A percentile compares a stretch with the other conserved stretches of the same genome.
Evolutionary conservation across 2,797 vertebrate species (phyloP).

Genomic region (Tapirus indicus): DNA sequence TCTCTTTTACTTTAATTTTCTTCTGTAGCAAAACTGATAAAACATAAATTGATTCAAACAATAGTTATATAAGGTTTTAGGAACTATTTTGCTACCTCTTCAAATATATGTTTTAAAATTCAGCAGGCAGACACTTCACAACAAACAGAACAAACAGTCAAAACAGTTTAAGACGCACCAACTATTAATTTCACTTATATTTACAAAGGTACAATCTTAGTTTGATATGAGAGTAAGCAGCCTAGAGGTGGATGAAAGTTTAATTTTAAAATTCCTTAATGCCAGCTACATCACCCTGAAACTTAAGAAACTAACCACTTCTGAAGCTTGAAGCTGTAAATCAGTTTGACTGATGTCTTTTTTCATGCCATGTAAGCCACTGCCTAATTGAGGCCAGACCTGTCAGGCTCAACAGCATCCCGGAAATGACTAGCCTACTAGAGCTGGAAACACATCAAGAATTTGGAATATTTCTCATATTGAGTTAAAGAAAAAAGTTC

Average conservation of each 20-base stretch:
- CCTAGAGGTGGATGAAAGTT: conserved; percentile 48
- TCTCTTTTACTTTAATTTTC: conserved; percentile 60
- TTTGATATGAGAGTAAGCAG: background rate
- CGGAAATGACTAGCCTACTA: conserved; percentile 77
- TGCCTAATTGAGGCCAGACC: conserved; percentile 80
- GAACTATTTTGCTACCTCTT: conserved; percentile 39
- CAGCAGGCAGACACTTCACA: conserved; percentile 54
- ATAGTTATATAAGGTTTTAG: conserved; percentile 48
- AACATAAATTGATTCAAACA: conserved; percentile 52
- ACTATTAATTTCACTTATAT: conserved; percentile 62
- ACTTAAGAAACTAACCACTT: conserved; percentile 76
- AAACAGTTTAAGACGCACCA: conserved; percentile 60
- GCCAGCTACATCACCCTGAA: conserved; percentile 64
- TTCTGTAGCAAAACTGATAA: conserved; percentile 49
- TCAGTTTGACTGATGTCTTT: conserved; percentile 74
- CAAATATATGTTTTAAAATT: conserved; percentile 65
- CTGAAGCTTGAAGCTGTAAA: conserved; percentile 60
- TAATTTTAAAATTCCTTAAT: conserved; percentile 74
- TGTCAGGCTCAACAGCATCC: conserved; percentile 80
- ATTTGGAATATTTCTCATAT: conserved; percentile 81
- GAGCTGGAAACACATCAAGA: conserved; percentile 81
- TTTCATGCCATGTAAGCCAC: conserved; percentile 61
- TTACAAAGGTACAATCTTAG: conserved; percentile 61
- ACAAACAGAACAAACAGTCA: conserved; percentile 50
- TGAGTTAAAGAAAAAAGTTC: conserved; percentile 57